Evolutionary conservation across 2,888 invertebrate genomes (phyloP).

Genomic region (Athalia rosae): DNA sequence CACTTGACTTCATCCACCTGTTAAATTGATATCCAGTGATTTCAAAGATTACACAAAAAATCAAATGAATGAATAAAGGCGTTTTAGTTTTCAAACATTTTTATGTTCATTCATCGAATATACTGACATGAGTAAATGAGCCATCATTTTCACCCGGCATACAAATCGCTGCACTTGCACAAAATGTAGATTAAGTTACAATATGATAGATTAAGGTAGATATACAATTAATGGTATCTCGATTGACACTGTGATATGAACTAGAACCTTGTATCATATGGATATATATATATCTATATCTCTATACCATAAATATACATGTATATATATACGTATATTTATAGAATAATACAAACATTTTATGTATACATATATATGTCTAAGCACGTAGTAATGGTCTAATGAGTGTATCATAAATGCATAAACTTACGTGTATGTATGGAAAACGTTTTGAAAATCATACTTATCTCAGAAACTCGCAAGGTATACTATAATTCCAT

Average conservation of each 20-base stretch:
- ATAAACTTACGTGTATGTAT: not conserved
- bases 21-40: too few relatives aligned
- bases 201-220: too few relatives aligned
- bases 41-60: constrained; percentile 46
- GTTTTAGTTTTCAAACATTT: constrained; percentile 32
- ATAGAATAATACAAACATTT: constrained; percentile 57
- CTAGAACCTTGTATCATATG: constrained; percentile 35
- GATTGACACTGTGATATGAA: constrained; percentile 41
- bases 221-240: constrained; percentile 13
- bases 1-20: too few relatives aligned
- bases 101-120: constrained; percentile 43
- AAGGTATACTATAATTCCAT: constrained; percentile 9
- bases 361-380: constrained; percentile 54
- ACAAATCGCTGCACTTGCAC: constrained; percentile 35
- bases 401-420: constrained; percentile 20
- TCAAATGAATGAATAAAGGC: not conserved
- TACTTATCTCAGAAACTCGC: constrained; percentile 39
- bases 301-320: constrained; percentile 60
- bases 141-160: constrained; percentile 20
- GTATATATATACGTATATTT: constrained; percentile 58
- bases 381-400: too few relatives aligned
- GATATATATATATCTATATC: constrained; percentile 12
- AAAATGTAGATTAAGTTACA: constrained; percentile 29
- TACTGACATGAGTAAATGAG: constrained; percentile 38
- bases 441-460: constrained; percentile 52